phyloP scores from a whole-genome alignment of 2,797 vertebrate genomes.

The Cyclopterus lumpus region DNA sequence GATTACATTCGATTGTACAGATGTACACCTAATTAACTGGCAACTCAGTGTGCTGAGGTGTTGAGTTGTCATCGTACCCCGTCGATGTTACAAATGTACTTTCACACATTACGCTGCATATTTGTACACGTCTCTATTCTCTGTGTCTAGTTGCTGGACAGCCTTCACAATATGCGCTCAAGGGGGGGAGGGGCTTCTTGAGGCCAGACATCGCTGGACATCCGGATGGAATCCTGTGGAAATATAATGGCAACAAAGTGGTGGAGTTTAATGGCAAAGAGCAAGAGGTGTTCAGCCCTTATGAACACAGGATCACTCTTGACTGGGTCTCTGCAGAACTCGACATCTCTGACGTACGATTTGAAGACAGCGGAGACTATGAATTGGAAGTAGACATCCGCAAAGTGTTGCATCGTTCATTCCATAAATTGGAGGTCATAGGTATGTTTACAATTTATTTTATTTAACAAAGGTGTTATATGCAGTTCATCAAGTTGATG shows the following conservation, averaged over 20 bases:
- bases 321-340: conserved; percentile 49
- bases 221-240: conserved; percentile 71
- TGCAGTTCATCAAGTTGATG: not conserved
- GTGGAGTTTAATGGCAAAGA: conserved; percentile 45
- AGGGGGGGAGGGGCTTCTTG: not conserved
- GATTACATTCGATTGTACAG: not conserved
- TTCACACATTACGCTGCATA: not conserved
- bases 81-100: not conserved
- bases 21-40: too few species aligned
- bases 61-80: not conserved
- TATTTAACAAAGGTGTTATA: not conserved
- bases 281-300: rapidly evolving
- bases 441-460: conserved; percentile 56
- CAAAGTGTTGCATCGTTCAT: rapidly evolving
- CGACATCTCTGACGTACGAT: conserved; percentile 26
- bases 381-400: conserved; percentile 26
- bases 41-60: not conserved
- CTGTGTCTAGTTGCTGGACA: conserved; percentile 47
- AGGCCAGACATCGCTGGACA: rapidly evolving
- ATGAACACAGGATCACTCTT: conserved; percentile 42
- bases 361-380: conserved; percentile 69
- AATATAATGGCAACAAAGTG: conserved; percentile 54
- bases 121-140: not conserved
- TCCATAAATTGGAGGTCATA: conserved; percentile 48
- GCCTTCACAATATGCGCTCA: conserved; percentile 11